These are phyloP conservation scores for Andrena flavipes DNA, from an alignment of 2,888 invertebrate species.

Conservation along the genomic window DNA sequence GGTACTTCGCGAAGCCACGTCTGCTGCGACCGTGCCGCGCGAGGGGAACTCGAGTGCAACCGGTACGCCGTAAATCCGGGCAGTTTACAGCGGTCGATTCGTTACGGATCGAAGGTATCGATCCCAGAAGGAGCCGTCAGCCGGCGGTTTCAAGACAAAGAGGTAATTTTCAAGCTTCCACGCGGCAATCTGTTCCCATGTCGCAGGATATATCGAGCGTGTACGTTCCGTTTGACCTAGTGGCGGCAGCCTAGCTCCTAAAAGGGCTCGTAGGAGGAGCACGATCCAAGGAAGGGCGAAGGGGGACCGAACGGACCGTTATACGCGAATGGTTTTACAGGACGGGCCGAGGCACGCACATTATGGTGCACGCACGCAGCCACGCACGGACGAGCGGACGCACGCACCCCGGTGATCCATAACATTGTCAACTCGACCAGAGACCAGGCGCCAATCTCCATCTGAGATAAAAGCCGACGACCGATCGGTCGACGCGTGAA, in stretches of 20 bases:
- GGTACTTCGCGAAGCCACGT: too few species aligned
- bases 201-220: slow-evolving; percentile 52
- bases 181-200: slow-evolving; percentile 12
- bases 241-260: slow-evolving; percentile 57
- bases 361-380: slow-evolving; percentile 47
- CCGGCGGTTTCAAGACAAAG: slow-evolving; percentile 30
- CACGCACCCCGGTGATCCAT: slow-evolving; percentile 80
- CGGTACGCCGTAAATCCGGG: slow-evolving; percentile 14
- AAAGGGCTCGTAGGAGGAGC: slow-evolving; percentile 50
- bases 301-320: slow-evolving; percentile 41
- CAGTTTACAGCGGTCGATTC: slow-evolving; percentile 46
- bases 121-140: not conserved
- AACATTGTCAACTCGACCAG: slow-evolving; percentile 78
- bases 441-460: slow-evolving; percentile 73
- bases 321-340: slow-evolving; percentile 12
- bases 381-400: slow-evolving; percentile 39
- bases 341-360: not conserved
- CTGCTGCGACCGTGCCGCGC: not conserved
- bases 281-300: slow-evolving; percentile 45
- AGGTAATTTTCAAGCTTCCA: slow-evolving; percentile 36
- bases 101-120: slow-evolving; percentile 35
- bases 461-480: slow-evolving; percentile 64
- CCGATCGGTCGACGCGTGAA: slow-evolving; percentile 25
- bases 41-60: not conserved
- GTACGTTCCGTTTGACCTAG: slow-evolving; percentile 70